Conservation (phyloP, 2,888 invertebrate genomes). For the Teinopalpus imperialis region DNA sequence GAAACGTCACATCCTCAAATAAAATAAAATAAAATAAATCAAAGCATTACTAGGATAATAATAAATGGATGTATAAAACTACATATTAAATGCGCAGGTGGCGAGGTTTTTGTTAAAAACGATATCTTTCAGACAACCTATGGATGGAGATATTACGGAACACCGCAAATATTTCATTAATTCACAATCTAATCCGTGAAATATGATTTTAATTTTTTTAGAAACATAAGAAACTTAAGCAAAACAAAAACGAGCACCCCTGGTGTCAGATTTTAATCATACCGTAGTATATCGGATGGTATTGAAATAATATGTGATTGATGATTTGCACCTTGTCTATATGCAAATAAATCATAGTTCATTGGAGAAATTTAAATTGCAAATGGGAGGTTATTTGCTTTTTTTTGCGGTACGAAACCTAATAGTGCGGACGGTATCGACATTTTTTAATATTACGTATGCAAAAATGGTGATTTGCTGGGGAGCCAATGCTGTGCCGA, state of each 20-base stretch:
- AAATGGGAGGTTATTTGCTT: conserved; percentile 65
- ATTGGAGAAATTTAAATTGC: conserved; percentile 69
- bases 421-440: conserved; percentile 59
- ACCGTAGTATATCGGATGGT: conserved; percentile 45
- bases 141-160: too few species aligned
- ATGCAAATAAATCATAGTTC: conserved; percentile 68
- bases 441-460: conserved; percentile 52
- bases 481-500: conserved; percentile 36
- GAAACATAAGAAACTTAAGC: too few species aligned
- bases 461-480: conserved; percentile 50
- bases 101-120: too few species aligned
- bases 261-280: conserved; percentile 34
- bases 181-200: too few species aligned
- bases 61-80: too few species aligned
- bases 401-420: conserved; percentile 51
- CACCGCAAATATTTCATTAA: too few species aligned
- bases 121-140: too few species aligned
- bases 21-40: too few species aligned
- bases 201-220: too few species aligned
- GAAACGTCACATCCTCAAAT: too few species aligned
- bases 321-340: conserved; percentile 69
- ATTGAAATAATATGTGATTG: conserved; percentile 66
- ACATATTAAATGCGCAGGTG: too few species aligned
- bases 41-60: too few species aligned
- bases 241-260: not conserved